Base-by-base conservation (phyloP, 1,140 invertebrate species). In the Danaus plexippus region DNA sequence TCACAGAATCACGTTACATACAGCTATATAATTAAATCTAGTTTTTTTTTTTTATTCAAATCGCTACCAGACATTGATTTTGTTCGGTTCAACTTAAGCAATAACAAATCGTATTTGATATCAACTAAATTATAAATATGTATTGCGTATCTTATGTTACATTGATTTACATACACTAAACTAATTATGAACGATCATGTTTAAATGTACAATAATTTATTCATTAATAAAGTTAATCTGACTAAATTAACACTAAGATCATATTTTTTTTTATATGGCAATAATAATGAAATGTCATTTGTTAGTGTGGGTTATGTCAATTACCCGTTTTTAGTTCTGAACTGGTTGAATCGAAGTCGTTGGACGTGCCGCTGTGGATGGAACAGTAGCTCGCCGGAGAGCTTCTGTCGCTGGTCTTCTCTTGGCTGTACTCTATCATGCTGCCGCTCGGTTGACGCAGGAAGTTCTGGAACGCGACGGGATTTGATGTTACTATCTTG, bases 381-480 rank as follows among this genome's bases (percentile, higher is more conserved):
- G 84, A 87, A 57, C 84, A 85, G 55, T 71, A 87, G 63, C 84
- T 87, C 11, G 77, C 80, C 9, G 84, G 84, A 1, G 84, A 85
- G 57, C 82, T 83, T 61, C 80, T 69, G 15, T 83, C 77, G 54
- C 82, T 85, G 1, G 67, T 69, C 56, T 81, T 81, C 43, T 79
- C 79, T 58, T 74, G 68, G 18, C 61, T 64, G 59, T 66, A 80
- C 46, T 85, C 81, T 11, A 86, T 66, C 75, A 85, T 78, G 60
- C 74, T 82, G 1, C 85, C 83, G 57, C 81, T 85, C 0, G 85
- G 83, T 46, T 87, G 85, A 15, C 83, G 67, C n/a, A 83, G 71
- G 57, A 83, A 83, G 57, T 77, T 83, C 45, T 74, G 71, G 12
- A 80, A 77, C 3, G 61, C 73, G n/a, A 80, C 69, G 7, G 82